Evolutionary conservation across 2,113 vertebrate species (phyloP).

Genomic region (Ascaphus truei): DNA sequence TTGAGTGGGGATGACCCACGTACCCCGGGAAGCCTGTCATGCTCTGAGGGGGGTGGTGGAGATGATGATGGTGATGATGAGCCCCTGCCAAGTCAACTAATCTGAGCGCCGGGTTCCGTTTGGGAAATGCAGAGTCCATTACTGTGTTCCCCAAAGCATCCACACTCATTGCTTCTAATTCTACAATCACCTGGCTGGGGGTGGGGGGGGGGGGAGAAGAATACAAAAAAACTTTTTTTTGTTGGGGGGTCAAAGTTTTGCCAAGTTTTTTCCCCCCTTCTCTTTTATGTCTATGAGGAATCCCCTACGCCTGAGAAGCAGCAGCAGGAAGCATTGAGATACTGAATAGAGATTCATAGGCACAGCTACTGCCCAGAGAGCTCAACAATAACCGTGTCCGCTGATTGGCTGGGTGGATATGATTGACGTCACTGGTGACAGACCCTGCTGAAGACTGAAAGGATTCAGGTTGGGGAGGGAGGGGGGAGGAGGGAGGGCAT

Average conservation of each 20-base stretch:
- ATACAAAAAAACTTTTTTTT: conserved; percentile 62
- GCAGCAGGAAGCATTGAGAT: conserved; percentile 81
- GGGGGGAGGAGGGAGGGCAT: conserved; percentile 28
- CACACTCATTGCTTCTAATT: conserved; percentile 78
- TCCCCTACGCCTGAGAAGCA: conserved; percentile 77
- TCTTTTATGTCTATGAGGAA: conserved; percentile 73
- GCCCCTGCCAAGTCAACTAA: conserved; percentile 82
- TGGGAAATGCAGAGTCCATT: conserved; percentile 85
- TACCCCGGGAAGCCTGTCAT: conserved; percentile 83
- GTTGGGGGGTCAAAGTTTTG: conserved; percentile 34
- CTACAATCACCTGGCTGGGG: conserved; percentile 85
- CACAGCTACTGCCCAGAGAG: conserved; percentile 73
- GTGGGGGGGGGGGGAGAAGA: too few species aligned
- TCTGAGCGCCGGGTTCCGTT: conserved; percentile 84
- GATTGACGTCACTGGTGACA: conserved; percentile 87
- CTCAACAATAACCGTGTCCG: conserved; percentile 78
- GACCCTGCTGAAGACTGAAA: conserved; percentile 71
- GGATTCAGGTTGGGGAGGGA: conserved; percentile 62
- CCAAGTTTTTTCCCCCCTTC: conserved; percentile 36
- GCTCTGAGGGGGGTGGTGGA: conserved; percentile 72
- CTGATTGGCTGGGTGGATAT: conserved; percentile 79
- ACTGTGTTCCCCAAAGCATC: conserved; percentile 78
- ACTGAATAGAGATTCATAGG: conserved; percentile 86
- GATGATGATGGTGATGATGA: conserved; percentile 75
- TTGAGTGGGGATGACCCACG: conserved; percentile 77